Conservation (phyloP, 2,888 invertebrate genomes). For the Drosophila paucipuncta region DNA sequence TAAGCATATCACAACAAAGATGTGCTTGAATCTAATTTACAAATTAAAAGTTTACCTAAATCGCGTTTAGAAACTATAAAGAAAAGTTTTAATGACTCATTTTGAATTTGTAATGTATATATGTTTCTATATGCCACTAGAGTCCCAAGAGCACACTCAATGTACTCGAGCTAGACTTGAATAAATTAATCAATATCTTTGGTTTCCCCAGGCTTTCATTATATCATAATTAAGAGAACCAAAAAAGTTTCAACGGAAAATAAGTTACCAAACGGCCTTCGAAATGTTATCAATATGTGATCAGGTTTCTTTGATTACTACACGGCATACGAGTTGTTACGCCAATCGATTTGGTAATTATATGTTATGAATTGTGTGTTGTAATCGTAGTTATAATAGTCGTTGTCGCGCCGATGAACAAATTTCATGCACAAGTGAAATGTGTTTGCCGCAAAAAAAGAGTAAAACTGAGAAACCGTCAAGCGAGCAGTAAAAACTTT, state of each 20-base stretch:
- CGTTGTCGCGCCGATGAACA: conserved; percentile 22
- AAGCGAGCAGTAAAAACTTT: conserved; percentile 76
- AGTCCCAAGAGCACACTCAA: not conserved
- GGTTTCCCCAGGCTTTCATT: not conserved
- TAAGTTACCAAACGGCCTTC: not conserved
- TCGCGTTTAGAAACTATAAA: not conserved
- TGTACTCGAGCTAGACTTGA: conserved; percentile 4
- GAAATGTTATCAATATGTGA: conserved; percentile 1
- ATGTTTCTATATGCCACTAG: not conserved
- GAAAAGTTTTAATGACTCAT: not conserved
- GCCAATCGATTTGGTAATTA: conserved; percentile 30
- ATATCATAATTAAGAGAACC: conserved; percentile 18
- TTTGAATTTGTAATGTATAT: not conserved
- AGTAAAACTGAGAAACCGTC: conserved; percentile 60
- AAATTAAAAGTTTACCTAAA: not conserved
- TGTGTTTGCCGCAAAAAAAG: conserved; percentile 51
- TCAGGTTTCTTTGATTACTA: conserved; percentile 10
- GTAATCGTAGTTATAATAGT: not conserved
- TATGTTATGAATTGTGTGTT: conserved; percentile 2
- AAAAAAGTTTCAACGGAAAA: not conserved
- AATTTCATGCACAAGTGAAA: conserved; percentile 48
- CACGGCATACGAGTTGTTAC: conserved; percentile 5
- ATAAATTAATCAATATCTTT: conserved; percentile 13
- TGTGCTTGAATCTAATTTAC: not conserved
- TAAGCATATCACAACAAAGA: too few relatives aligned